Conservation (phyloP, 1,140 invertebrate species). For the Heliconius hermathena region DNA sequence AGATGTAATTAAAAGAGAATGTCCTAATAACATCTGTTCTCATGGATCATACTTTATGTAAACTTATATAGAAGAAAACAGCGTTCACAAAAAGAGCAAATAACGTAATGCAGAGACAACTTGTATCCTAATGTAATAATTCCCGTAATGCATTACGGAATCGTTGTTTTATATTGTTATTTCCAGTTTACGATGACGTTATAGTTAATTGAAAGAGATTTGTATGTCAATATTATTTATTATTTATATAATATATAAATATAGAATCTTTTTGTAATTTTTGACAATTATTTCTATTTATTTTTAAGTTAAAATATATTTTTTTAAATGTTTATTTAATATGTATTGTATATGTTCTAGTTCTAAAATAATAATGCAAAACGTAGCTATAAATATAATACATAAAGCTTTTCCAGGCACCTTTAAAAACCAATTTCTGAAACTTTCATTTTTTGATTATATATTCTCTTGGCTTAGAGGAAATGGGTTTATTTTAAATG, state of each 20-base stretch:
- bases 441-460: neutral
- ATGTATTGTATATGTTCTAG: neutral
- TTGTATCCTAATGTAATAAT: neutral
- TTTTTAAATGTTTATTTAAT: too few relatives aligned
- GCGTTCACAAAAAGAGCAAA: neutral
- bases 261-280: neutral
- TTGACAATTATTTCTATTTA: too few relatives aligned
- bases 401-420: neutral
- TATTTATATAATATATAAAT: too few relatives aligned
- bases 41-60: too few relatives aligned
- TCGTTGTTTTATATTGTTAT: neutral
- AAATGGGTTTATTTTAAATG: constrained; percentile 26
- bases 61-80: neutral
- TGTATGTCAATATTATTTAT: neutral
- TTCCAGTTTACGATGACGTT: constrained; percentile 2
- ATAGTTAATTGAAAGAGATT: neutral
- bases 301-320: too few relatives aligned
- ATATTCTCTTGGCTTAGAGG: neutral
- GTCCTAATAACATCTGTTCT: too few relatives aligned
- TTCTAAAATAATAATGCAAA: neutral
- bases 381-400: too few relatives aligned
- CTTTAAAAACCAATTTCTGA: neutral
- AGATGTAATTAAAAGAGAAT: too few relatives aligned
- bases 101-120: constrained; percentile 8
- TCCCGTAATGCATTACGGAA: constrained; percentile 4